Evolutionary conservation across 2,888 invertebrate genomes (phyloP).

Genomic region (Neoaliturus tenellus): DNA sequence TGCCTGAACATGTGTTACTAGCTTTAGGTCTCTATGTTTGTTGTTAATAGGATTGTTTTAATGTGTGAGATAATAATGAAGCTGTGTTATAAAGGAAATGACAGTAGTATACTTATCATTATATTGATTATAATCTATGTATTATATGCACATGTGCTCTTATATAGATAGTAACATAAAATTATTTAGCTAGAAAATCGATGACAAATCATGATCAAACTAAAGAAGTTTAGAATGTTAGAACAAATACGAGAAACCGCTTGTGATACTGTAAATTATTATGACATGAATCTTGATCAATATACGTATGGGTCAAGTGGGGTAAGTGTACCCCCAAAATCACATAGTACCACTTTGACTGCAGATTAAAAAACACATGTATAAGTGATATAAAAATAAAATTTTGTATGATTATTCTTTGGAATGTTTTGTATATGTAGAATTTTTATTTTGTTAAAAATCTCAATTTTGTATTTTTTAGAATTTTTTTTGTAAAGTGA

Average conservation of each 20-base stretch:
- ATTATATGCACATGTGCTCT: neutral
- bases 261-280: conserved; percentile 7
- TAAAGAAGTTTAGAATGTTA: neutral
- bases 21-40: conserved; percentile 15
- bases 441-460: no score
- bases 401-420: no score
- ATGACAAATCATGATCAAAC: neutral
- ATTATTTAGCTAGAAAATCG: neutral
- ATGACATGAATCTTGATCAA: conserved; percentile 14
- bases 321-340: no score
- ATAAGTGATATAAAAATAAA: no score
- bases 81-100: conserved; percentile 30
- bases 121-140: neutral
- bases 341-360: no score
- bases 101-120: neutral
- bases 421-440: no score
- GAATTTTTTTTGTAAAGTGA: no score
- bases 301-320: no score
- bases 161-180: neutral
- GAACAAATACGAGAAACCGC: neutral
- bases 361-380: no score
- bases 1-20: conserved; percentile 50
- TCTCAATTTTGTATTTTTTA: no score
- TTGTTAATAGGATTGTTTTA: conserved; percentile 31
- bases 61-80: neutral